Evolutionary conservation across 1,140 invertebrate genomes (phyloP).

Genomic region (Drosophila novamexicana): DNA sequence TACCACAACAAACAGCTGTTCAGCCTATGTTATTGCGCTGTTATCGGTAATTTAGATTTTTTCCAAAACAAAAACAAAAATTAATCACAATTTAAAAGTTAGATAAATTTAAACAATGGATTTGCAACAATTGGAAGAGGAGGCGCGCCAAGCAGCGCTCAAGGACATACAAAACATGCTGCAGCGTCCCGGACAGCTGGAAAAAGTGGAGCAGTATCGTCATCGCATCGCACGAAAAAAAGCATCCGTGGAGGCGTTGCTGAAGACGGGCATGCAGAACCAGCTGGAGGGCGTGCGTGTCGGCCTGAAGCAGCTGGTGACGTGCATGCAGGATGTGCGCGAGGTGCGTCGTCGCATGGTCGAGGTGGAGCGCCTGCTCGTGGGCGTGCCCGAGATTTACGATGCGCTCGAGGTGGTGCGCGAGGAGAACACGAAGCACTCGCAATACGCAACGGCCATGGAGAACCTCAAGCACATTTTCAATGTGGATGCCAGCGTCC

Average conservation of each 20-base stretch:
- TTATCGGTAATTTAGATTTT: not conserved
- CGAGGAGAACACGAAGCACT: slow-evolving; percentile 96
- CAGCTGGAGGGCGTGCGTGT: slow-evolving; percentile 98
- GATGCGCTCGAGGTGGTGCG: slow-evolving; percentile 93
- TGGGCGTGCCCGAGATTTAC: slow-evolving; percentile 89
- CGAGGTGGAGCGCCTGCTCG: slow-evolving; percentile 88
- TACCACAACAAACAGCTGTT: not conserved
- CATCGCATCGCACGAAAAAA: slow-evolving; percentile 91
- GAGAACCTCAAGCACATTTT: slow-evolving; percentile 99
- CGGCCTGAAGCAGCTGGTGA: slow-evolving; percentile 95
- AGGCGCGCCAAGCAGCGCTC: slow-evolving; percentile 92
- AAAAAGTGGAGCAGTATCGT: slow-evolving; percentile 89
- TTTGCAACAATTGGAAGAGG: slow-evolving; percentile 92
- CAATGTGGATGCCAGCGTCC: slow-evolving; percentile 97
- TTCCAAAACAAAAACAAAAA: slow-evolving; percentile 13
- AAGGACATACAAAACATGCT: slow-evolving; percentile 97
- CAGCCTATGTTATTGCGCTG: not conserved
- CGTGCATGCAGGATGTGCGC: slow-evolving; percentile 93
- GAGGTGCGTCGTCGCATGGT: slow-evolving; percentile 89
- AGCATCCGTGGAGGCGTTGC: slow-evolving; percentile 97
- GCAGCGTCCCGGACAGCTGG: slow-evolving; percentile 96
- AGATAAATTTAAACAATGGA: slow-evolving; percentile 86
- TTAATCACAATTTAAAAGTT: slow-evolving; percentile 18
- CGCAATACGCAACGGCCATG: slow-evolving; percentile 98
- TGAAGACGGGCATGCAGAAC: slow-evolving; percentile 99